Evolutionary conservation across 1,140 invertebrate genomes (phyloP), one percentile per base, ranked within the genome.

Genomic region (Drosophila pachea): DNA sequence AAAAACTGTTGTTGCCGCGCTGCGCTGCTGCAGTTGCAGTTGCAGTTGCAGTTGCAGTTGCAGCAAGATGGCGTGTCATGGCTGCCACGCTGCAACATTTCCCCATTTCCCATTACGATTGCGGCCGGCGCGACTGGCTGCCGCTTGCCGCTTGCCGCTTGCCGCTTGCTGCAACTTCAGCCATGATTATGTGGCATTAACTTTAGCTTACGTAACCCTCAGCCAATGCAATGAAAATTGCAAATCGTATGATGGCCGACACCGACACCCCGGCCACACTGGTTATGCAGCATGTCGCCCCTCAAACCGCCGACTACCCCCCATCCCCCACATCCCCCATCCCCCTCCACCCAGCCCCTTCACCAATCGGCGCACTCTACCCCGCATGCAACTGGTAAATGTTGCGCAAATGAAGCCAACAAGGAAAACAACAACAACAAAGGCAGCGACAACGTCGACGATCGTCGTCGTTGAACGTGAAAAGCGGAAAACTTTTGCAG

Each of bases 391-490:
- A 60, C 68, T 61, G 29, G 68, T 43, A 78, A 83, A 68, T 82
- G 78, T 78, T 78, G 78, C 75, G 79, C 76, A 83, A 83, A 84
- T 70, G 72, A 72, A 71, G 54, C 77, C 47, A 83, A 83, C 71
- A 72, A 83, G 74, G 81, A 79, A 78, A 83, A 86, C 77, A 77
- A 68, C 56, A 76, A 60, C 38, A 49, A 54, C 54, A 69, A 55
- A 42, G 47, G 35, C 67, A 76, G 76, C 68, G 76, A 66, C 72
- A 77, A 86, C 79, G n/a, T 14, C 49, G 76, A 68, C 83, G 87
- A 88, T 88, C 87, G 81, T 88, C 87, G 87, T 87, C 86, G 87
- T 88, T 88, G 87, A 88, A 88, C 87, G 87, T 88, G 87, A 88
- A 88, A 88, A 88, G 87, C 87, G 87, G 87, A 88, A 88, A 88